Percentiles rank a stretch among this genome's conserved stretches.
These are phyloP conservation scores for Achlya flavicornis DNA, from an alignment of 2,888 invertebrate genomes.

Conservation along the genomic window DNA sequence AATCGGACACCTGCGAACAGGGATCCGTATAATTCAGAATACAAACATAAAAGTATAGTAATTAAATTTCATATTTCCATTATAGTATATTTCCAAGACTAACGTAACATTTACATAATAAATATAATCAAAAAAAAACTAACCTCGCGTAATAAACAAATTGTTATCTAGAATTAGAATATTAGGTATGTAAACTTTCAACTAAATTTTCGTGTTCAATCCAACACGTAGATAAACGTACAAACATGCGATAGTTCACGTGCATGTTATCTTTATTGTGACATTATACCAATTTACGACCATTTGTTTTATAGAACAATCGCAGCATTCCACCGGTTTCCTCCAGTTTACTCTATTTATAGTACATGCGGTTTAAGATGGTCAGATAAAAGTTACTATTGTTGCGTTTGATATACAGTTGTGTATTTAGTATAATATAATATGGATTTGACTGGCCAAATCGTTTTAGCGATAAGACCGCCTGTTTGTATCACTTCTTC, in stretches of 20 bases:
- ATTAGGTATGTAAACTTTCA: not conserved
- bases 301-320: slow-evolving; percentile 20
- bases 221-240: not conserved
- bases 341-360: slow-evolving; percentile 37
- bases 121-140: not conserved
- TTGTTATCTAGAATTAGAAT: not conserved
- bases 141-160: not conserved
- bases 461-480: too few species aligned
- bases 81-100: too few species aligned
- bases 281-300: not conserved
- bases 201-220: not conserved
- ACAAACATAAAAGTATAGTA: too few species aligned
- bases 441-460: too few species aligned
- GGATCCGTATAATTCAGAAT: not conserved
- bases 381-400: not conserved
- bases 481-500: too few species aligned
- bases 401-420: not conserved
- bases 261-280: not conserved
- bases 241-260: not conserved
- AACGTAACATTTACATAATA: too few species aligned
- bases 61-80: too few species aligned
- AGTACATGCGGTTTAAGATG: slow-evolving; percentile 24
- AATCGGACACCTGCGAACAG: not conserved
- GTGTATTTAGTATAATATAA: not conserved
- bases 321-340: slow-evolving; percentile 29